A percentile compares a stretch with the other conserved stretches of the same genome.
Evolutionary conservation across 2,888 invertebrate species (phyloP).

Genomic region (Campoplex capitator): DNA sequence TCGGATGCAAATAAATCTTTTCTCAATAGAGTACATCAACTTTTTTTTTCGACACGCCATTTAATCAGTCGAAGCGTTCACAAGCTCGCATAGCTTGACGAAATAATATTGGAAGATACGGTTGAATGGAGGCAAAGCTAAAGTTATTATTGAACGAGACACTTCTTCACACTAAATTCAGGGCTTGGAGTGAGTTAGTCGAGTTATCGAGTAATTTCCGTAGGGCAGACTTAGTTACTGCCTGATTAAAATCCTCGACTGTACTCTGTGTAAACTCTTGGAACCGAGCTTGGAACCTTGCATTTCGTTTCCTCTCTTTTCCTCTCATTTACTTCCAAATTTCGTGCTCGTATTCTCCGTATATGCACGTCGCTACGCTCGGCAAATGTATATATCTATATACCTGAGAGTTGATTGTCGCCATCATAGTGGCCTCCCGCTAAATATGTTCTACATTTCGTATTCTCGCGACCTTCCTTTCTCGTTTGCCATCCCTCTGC

Average conservation of each 20-base stretch:
- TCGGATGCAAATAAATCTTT: neutral
- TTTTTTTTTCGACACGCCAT: neutral
- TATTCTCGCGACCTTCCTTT: conserved; percentile 38
- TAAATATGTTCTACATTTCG: conserved; percentile 45
- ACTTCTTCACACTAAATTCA: conserved; percentile 7
- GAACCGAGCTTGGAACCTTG: conserved; percentile 17
- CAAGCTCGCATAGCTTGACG: neutral
- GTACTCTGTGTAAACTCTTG: conserved; percentile 46
- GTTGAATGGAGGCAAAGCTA: neutral
- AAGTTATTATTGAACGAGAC: conserved; percentile 10
- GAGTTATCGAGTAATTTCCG: conserved; percentile 70
- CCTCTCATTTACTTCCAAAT: conserved; percentile 9
- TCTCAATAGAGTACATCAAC: neutral
- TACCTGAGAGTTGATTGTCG: neutral
- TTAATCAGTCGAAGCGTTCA: neutral
- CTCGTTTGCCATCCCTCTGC: conserved; percentile 30
- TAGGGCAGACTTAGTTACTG: conserved; percentile 68
- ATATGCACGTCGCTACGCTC: neutral
- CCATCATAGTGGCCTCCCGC: conserved; percentile 23
- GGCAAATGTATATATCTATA: neutral
- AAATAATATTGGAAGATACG: neutral
- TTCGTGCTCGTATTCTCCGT: conserved; percentile 2
- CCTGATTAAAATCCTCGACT: conserved; percentile 75
- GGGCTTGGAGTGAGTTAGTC: conserved; percentile 52
- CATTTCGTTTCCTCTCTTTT: conserved; percentile 1